Evolutionary conservation across 1,140 invertebrate genomes (phyloP), one percentile per base, ranked within the genome.

Genomic region (Eriocheir sinensis): DNA sequence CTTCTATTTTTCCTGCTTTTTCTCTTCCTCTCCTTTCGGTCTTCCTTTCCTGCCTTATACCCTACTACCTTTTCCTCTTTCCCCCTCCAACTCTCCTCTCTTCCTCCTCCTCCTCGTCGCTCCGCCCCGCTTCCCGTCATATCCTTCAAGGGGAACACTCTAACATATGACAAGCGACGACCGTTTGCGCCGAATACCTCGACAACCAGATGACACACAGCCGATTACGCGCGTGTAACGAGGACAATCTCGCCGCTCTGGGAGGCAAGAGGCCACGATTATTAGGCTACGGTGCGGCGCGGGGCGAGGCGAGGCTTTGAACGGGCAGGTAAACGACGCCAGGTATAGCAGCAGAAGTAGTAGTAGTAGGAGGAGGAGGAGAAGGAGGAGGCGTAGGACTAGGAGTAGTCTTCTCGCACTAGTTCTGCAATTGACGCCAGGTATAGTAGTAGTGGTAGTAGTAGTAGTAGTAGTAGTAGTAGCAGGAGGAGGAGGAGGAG

Each of bases 161-260:
- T 44, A 44, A 44, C 34, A 92, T 92, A 81, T 92, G 91, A 92
- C 79, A 92, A 92, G 91, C 41, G 80, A 41, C 36, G 91, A 41
- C 91, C 91, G 40, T 92, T 92, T 92, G 81, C n/a, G 91, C 91
- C 79, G 81, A 92, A 81, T 92, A 92, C 79, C 41, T n/a, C 79
- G 91, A 83, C 91, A 83, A 81, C 91, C 53, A 38, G 91, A 83
- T 92, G 32, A 92, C 81, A 80, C 30, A 92, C 80, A 38, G 40
- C 36, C 91, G 79, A 83, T 92, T 92, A 83, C 38, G 40, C n/a
- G 48, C 72, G 27, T 92, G 91, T 44, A 92, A 83, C 38, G 72
- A 44, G 32, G 80, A 32, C 38, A 83, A 40, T 89, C 88, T 30
- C 81, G 44, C 41, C 27, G 41, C 27, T 8, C 2, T 30, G 21